These are phyloP conservation scores for Diplodus sargus DNA, from an alignment of 2,797 vertebrate species.

Conservation along the genomic window DNA sequence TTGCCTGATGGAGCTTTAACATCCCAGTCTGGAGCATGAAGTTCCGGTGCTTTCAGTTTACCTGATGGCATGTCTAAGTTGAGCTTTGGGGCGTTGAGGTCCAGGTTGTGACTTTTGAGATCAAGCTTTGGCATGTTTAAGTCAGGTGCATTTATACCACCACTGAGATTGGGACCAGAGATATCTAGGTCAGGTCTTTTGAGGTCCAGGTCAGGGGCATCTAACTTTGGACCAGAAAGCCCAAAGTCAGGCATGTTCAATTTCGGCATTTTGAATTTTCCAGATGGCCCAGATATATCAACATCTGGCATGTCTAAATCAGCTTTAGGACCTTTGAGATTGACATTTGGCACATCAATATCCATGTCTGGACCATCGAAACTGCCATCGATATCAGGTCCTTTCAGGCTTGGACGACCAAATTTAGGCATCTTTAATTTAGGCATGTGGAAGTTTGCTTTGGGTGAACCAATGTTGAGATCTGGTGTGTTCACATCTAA, in stretches of 20 bases:
- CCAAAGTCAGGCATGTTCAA: background rate
- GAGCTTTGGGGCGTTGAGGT: no score
- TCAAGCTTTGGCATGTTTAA: background rate
- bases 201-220: slow-evolving; percentile 20
- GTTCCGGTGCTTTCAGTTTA: no score
- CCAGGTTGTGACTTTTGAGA: no score
- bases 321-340: slow-evolving; percentile 31
- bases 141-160: background rate
- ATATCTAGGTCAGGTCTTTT: background rate
- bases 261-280: slow-evolving; percentile 40
- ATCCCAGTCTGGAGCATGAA: no score
- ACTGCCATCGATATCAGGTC: slow-evolving; percentile 41
- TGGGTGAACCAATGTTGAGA: slow-evolving; percentile 57
- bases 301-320: slow-evolving; percentile 30
- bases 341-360: slow-evolving; percentile 48
- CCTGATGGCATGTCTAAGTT: no score
- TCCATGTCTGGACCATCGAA: slow-evolving; percentile 38
- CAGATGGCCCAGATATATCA: background rate
- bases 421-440: slow-evolving; percentile 54
- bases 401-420: slow-evolving; percentile 44
- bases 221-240: background rate
- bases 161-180: background rate
- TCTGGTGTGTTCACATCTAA: slow-evolving; percentile 64
- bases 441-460: slow-evolving; percentile 54
- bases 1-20: no score